Base-by-base conservation (phyloP, 2,888 invertebrate species). In the Ophion ellenae region DNA sequence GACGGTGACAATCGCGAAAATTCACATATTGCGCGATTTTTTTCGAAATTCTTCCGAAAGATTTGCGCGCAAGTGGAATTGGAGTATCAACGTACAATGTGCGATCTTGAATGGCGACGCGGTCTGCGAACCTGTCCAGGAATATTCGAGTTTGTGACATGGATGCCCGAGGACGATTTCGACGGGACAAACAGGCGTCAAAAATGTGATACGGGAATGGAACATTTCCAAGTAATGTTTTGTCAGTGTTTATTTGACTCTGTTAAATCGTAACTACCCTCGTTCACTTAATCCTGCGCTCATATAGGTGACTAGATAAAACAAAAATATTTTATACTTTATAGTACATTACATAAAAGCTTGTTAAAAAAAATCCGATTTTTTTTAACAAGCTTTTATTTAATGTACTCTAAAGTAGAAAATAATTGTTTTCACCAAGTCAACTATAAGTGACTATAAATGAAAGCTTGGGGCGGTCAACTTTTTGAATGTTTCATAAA, bases 21-120 rank as follows among this genome's bases (percentile, higher is more conserved):
- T 40, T 40, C 40, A 5, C 7, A 40, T 7, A 5, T 40, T 40
- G 7, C 11, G 53, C 45, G 57, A 24, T 69, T 75, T 17, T 28
- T 28, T 14, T 28, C 1, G n/a, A 45, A 67, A 47, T 53, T 57
- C 2, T 66, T 57, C 20, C 59, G 63, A 83, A 86, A 95, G 95
- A 85, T 95, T 28, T 90, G 94, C 67, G 86, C 89, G 0, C 94
- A 95, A 90, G 90, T 95, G 9, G 89, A 95, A 40, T 90, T 96
- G 7, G 93, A 95, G 0, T 96, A 96, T 90, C 95, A 95, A 81
- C 95, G 96, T 69, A 94, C 95, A 63, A 96, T 97, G 92, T 96
- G 96, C 0, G 96, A 96, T 88, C 95, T 97, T 92, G 96, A 96
- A 90, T 96, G 97, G 90, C 95, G 95, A 28, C 91, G 94, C 24